Base-by-base conservation (phyloP, 2,888 invertebrate species). In the Drosophila pegasa region DNA sequence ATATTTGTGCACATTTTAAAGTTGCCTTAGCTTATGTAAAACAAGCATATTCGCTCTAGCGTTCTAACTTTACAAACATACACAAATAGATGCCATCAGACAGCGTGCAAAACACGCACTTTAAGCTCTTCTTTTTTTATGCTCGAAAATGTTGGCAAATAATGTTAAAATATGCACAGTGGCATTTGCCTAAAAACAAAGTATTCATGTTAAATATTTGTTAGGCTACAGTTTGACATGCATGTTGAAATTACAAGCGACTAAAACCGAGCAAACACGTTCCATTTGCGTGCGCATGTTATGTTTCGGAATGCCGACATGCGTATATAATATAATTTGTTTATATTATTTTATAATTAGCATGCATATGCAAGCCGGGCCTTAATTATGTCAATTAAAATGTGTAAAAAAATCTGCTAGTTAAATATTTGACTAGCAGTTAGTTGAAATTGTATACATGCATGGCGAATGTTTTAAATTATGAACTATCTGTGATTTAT, bases 321-420 rank as follows among this genome's bases (percentile, higher is more conserved):
- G 5, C 20, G 8, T 22, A 25, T 5, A 7, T 6, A 41, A n/a
- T 18, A 35, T 35, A 22, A 50, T 33, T 33, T 50, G 50, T 35
- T 35, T 50, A 22, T 35, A 50, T 50, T 50, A 50, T 50, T 35
- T 22, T 22, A 35, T 50, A 50, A 50, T 50, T 50, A 50, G 35
- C 22, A 35, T 16, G 50, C 33, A 10, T 50, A n/a, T 35, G 50
- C 33, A 16, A 50, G 22, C n/a, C 22, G 12, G 5, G 22, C 50
- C 25, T 50, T 22, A 35, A 50, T 50, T 35, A 35, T 33, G 33
- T 22, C 35, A 50, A 50, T 50, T 50, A 50, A 22, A 35, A 50
- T 35, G n/a, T 35, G 3, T n/a, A n/a, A 14, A 50, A 35, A 33
- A 20, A 20, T 20, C 12, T 7, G 12, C 8, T 47, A 12, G 8